These are phyloP conservation scores for Tipula lateralis DNA, from an alignment of 2,888 invertebrate genomes.

Conservation along the genomic window DNA sequence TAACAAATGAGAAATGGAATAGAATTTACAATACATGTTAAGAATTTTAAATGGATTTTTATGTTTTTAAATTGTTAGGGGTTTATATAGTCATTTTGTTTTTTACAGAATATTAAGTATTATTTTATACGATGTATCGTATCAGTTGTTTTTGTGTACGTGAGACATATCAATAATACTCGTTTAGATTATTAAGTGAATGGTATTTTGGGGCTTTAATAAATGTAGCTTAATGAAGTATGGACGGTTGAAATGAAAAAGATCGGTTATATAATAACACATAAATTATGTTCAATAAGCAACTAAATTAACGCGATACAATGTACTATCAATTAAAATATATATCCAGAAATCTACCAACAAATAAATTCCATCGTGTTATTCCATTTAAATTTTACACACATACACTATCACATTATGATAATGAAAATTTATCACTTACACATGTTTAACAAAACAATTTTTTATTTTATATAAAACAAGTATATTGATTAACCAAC, in stretches of 20 bases:
- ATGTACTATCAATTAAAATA: not conserved
- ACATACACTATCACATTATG: not conserved
- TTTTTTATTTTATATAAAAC: not conserved
- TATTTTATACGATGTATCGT: not conserved
- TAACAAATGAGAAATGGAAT: conserved; percentile 12
- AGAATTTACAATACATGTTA: conserved; percentile 13
- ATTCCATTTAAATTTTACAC: not conserved
- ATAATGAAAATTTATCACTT: conserved; percentile 5
- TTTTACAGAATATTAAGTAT: not conserved
- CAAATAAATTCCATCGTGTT: conserved; percentile 6
- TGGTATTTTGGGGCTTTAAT: too few relatives aligned
- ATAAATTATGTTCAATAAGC: too few relatives aligned
- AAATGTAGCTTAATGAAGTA: too few relatives aligned
- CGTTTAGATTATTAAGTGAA: not conserved
- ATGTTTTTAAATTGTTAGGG: conserved; percentile 4
- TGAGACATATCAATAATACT: not conserved
- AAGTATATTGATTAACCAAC: not conserved
- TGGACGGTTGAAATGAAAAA: too few relatives aligned
- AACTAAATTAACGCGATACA: not conserved
- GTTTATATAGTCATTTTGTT: not conserved
- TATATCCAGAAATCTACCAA: not conserved
- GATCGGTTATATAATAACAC: too few relatives aligned
- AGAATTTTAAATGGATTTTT: not conserved
- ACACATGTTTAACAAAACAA: not conserved
- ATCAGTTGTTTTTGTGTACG: not conserved